Evolutionary conservation across 2,797 vertebrate genomes (phyloP).

Genomic region (Sparus aurata): DNA sequence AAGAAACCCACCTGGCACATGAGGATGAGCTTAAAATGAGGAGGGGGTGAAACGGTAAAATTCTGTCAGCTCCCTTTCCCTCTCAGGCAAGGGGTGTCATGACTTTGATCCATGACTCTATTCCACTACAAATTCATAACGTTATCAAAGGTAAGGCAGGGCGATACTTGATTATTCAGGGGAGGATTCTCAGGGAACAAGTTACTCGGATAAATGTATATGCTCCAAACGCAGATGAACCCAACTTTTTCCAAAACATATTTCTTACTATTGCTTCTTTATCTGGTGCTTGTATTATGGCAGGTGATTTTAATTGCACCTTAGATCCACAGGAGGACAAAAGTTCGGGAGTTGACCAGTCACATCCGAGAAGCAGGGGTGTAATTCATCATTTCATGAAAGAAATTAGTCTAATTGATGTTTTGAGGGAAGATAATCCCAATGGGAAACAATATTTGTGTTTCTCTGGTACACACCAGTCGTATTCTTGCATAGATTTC

Average conservation of each 20-base stretch:
- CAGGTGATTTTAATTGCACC: too few relatives aligned
- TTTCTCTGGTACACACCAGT: too few relatives aligned
- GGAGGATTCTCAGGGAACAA: background rate
- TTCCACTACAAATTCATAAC: background rate
- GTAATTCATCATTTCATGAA: too few relatives aligned
- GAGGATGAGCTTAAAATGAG: background rate
- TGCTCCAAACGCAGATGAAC: background rate
- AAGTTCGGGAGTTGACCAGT: too few relatives aligned
- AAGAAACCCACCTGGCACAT: background rate
- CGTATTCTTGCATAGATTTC: too few relatives aligned
- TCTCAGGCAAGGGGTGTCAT: background rate
- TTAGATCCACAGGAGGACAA: too few relatives aligned
- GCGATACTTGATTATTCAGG: background rate
- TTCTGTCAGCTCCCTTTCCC: background rate
- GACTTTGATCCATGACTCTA: background rate
- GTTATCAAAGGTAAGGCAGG: background rate
- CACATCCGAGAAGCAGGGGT: too few relatives aligned
- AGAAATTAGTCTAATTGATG: too few relatives aligned
- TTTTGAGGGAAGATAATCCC: too few relatives aligned
- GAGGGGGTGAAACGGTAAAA: background rate
- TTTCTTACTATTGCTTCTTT: background rate
- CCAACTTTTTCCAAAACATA: background rate
- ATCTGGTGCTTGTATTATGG: background rate
- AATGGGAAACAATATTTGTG: too few relatives aligned
- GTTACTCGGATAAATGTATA: slow-evolving; percentile 5